Evolutionary conservation across 2,797 vertebrate species (phyloP), one percentile per base, ranked within the genome.

Genomic region (Epinephelus awoara): DNA sequence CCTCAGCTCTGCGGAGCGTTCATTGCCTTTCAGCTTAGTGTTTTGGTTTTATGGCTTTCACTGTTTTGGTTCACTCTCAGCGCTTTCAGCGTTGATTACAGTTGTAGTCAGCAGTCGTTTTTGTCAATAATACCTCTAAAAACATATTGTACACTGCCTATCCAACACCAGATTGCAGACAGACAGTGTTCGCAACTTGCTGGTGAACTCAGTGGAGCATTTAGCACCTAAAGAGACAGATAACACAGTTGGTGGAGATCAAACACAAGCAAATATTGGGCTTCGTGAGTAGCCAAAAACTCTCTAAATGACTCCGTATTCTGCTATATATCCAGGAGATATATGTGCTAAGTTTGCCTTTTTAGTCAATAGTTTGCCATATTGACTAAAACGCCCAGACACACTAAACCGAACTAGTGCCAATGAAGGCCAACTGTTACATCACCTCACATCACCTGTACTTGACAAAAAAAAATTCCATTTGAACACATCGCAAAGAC

Each of bases 231-330:
- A 38, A 67, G 56, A 64, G 21, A 2, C 27, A 59, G 40, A 55
- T 52, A 50, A 67, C 27, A 29, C 27, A 81, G 27, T 61, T 50
- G 40, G 12, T 29, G 27, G 64, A 72, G 46, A 56, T 44, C 23
- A 55, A 64, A 64, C 19, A 38, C 58, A 25, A 34, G 46, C 2
- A 2, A 55, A 58, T 51, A 51, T 23, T 74, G 27, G 21, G 34
- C 50, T 54, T 52, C 42, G 44, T 72, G 69, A 25, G 49, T 56
- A n/a, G 58, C 51, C 52, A 55, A 23, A 62, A 55, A 56, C 21
- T 71, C 34, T 70, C 56, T 18, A n/a, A 68, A 82, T 55, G 34
- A 68, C 68, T 61, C 29, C 6, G 6, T 34, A 70, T 50, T 6
- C 44, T 47, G 27, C 55, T 57, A 47, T 13, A 13, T 74, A 34